Evolutionary conservation across 2,888 invertebrate genomes (phyloP).

Genomic region (Noctua fimbriata): DNA sequence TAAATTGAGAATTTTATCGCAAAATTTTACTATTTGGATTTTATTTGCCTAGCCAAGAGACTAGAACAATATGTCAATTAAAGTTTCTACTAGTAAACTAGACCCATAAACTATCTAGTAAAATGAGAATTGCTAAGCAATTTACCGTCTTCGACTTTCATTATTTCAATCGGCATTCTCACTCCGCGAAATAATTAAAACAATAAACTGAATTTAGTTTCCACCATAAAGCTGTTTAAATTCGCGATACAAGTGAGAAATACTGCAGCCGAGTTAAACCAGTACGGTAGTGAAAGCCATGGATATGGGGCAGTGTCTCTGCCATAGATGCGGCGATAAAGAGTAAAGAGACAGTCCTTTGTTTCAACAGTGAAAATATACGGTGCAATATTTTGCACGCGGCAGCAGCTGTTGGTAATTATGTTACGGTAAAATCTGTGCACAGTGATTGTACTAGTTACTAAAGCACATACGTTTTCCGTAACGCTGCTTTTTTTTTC

Average conservation of each 20-base stretch:
- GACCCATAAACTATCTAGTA: background rate
- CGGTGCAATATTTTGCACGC: constrained; percentile 27
- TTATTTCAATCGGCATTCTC: constrained; percentile 3
- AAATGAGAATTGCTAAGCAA: background rate
- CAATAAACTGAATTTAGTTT: constrained; percentile 23
- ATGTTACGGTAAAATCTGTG: constrained; percentile 23
- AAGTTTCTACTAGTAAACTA: background rate
- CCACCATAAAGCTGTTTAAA: constrained; percentile 22
- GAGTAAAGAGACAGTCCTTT: constrained; percentile 73
- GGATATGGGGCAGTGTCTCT: constrained; percentile 67
- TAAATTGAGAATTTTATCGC: background rate
- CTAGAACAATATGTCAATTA: background rate
- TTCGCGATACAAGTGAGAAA: constrained; percentile 49
- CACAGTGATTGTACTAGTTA: background rate
- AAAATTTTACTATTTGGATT: background rate
- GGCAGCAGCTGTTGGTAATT: constrained; percentile 37
- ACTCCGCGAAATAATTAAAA: background rate
- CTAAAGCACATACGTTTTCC: constrained; percentile 18
- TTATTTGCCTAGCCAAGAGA: background rate
- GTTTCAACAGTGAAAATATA: constrained; percentile 65
- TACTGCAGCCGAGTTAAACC: constrained; percentile 51
- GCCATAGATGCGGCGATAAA: constrained; percentile 73
- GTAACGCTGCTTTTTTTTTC: background rate
- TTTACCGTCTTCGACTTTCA: background rate
- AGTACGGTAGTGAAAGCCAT: constrained; percentile 69